Evolutionary conservation across 1,140 invertebrate species (phyloP).

Genomic region (Pemphigus obesinymphae): DNA sequence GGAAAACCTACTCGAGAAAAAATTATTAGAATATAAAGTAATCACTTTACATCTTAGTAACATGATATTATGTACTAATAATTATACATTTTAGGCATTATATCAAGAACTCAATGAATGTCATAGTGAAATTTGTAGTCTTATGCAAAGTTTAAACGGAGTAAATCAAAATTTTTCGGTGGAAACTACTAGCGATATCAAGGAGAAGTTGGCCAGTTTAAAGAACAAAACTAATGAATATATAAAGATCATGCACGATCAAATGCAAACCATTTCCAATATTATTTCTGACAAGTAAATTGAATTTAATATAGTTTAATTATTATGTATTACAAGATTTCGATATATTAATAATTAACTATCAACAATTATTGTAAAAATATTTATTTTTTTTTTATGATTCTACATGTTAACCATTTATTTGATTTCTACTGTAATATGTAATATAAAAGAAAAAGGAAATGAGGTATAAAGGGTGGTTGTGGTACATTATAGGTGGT

Average conservation of each 20-base stretch:
- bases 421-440: too few relatives aligned
- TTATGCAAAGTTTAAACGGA: constrained; percentile 73
- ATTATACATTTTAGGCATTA: constrained; percentile 54
- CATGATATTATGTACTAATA: background rate
- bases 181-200: constrained; percentile 59
- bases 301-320: background rate
- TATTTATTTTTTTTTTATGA: background rate
- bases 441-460: too few relatives aligned
- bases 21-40: constrained; percentile 63
- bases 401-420: too few relatives aligned
- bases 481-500: too few relatives aligned
- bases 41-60: background rate
- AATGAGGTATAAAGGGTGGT: too few relatives aligned
- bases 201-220: background rate
- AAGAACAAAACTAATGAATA: constrained; percentile 18
- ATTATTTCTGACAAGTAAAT: constrained; percentile 12
- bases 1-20: constrained; percentile 65
- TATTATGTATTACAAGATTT: background rate
- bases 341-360: background rate
- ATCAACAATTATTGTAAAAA: background rate
- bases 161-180: constrained; percentile 69
- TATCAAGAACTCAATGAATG: constrained; percentile 76
- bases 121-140: constrained; percentile 70
- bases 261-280: constrained; percentile 28
- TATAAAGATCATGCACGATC: background rate